These are phyloP conservation scores for Physeter macrocephalus DNA, from an alignment of 2,113 vertebrate species.

Conservation along the genomic window DNA sequence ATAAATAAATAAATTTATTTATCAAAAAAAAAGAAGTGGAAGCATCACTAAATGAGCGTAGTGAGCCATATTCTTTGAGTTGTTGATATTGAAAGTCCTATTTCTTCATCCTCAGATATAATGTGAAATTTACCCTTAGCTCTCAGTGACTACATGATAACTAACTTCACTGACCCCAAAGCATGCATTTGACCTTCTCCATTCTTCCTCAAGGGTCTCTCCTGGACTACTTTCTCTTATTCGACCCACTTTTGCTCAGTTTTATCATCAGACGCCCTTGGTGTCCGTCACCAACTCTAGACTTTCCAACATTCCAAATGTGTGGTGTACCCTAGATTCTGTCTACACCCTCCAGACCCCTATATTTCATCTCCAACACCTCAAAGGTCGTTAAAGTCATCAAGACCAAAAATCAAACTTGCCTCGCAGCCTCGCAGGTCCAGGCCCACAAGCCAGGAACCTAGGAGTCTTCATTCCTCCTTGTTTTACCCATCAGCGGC, in stretches of 20 bases:
- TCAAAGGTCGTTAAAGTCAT: background rate
- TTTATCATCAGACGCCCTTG: no score
- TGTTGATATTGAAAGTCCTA: fast-evolving
- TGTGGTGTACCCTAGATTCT: background rate
- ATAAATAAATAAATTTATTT: no score
- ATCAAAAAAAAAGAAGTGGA: no score
- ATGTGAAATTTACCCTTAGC: background rate
- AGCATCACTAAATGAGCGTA: no score
- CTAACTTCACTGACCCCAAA: background rate
- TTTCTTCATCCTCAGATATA: background rate
- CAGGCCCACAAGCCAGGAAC: fast-evolving
- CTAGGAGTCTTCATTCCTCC: fast-evolving
- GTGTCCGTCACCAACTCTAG: background rate
- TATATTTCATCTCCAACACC: no score
- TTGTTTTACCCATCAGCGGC: fast-evolving
- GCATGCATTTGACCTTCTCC: background rate
- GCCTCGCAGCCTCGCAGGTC: background rate
- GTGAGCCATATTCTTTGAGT: background rate
- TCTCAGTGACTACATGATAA: no score
- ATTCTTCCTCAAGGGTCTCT: background rate
- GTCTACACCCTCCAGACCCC: no score
- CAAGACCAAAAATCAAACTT: no score
- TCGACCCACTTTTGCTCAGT: fast-evolving
- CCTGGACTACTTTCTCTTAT: no score
- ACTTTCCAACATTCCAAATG: no score